Evolutionary conservation across 2,113 vertebrate species (phyloP), one percentile per base, ranked within the genome.

Genomic region (Ramphastos sulfuratus): DNA sequence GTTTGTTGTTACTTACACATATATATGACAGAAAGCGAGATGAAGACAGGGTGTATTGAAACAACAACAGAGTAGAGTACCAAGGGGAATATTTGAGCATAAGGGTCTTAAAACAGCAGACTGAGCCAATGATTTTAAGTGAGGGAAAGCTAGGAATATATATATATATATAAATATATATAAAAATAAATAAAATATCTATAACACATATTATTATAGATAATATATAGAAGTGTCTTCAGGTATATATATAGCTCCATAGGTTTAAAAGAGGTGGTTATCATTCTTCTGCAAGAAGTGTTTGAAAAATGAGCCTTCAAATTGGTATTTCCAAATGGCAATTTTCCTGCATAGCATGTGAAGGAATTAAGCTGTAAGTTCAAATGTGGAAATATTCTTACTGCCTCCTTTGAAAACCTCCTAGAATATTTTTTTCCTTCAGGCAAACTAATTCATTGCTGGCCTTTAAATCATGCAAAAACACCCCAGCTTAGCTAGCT

Each of bases 1-100:
- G 61, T 79, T 83, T 76, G 50, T 21, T 92, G 58, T 75, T 92
- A 48, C 85, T 93, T 95, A 73, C 52, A 73, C 18, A 77, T 82
- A 64, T 31, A 31, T 33, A 78, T 44, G 78, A 89, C 60, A 92
- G 80, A 93, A 88, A 91, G 31, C 63, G 63, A 91, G 61, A 63
- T 37, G 82, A 89, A 80, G 42, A 82, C 42, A 61, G 33, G 6
- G 30, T 46, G 33, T 78, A 60, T 82, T 78, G 46, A 82, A 80
- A 58, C 46, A 64, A 27, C 50, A 85, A 17, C 21, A 39, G 6
- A 0, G 54, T 54, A 28, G 6, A 0, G 54, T 54, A 28, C 25
- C 9, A 13, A 52, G 27, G 52, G 27, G 19, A 76, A 55, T 87
- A 82, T 87, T 81, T 85, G 21, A 52, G 21, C 50, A 24, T 52